These are phyloP conservation scores for Dastarcus helophoroides DNA, from an alignment of 2,888 invertebrate genomes.

Conservation along the genomic window DNA sequence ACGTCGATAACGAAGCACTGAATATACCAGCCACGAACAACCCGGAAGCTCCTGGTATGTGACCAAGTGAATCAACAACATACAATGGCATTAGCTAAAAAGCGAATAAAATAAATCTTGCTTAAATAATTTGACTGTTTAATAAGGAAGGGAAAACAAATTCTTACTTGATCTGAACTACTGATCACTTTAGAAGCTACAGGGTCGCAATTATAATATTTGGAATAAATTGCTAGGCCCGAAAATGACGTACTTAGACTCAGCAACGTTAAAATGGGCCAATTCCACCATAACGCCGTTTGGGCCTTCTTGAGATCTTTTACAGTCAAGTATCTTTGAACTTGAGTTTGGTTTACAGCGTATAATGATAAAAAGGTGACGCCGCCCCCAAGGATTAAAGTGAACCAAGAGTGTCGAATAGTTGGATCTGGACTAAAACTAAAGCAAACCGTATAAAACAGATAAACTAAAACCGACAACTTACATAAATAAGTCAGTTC, in stretches of 20 bases:
- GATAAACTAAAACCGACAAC: slow-evolving; percentile 14
- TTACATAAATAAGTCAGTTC: slow-evolving; percentile 61
- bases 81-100: slow-evolving; percentile 59
- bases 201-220: slow-evolving; percentile 76
- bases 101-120: slow-evolving; percentile 8
- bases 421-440: slow-evolving; percentile 73
- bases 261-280: slow-evolving; percentile 64
- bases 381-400: slow-evolving; percentile 66
- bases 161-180: slow-evolving; percentile 52
- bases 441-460: slow-evolving; percentile 20
- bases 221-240: slow-evolving; percentile 76
- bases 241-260: slow-evolving; percentile 57
- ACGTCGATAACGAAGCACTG: slow-evolving; percentile 81
- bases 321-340: slow-evolving; percentile 61
- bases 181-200: slow-evolving; percentile 47
- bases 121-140: neutral
- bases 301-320: slow-evolving; percentile 59
- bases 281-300: slow-evolving; percentile 64
- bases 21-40: slow-evolving; percentile 86
- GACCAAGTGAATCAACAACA: slow-evolving; percentile 62
- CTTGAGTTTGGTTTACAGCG: slow-evolving; percentile 80
- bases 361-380: slow-evolving; percentile 72
- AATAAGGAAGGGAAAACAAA: neutral
- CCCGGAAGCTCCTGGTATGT: slow-evolving; percentile 70
- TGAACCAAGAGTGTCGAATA: slow-evolving; percentile 73